Evolutionary conservation across 2,888 invertebrate genomes (phyloP), one percentile per base, ranked within the genome.

Genomic region (Eugnorisma glareosa): DNA sequence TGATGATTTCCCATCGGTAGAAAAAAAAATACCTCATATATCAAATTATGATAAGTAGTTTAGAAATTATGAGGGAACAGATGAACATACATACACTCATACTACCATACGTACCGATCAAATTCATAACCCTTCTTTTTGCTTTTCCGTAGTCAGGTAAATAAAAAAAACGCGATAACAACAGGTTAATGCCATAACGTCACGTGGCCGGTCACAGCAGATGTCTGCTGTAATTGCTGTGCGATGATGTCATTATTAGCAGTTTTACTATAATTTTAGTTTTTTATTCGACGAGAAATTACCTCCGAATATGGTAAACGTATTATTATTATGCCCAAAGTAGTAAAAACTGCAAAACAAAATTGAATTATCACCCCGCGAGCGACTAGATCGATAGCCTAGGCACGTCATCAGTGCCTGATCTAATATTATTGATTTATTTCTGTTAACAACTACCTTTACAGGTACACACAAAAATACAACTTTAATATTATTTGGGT

Each of bases 161-260:
- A n/a, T n/a, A n/a, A n/a, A n/a, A 77, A 37, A 37, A 78, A 77
- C 21, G 18, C 28, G 51, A 35, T 37, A 70, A 24, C 54, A 15
- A n/a, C 48, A 51, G 15, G 37, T 37, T 35, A 45, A 80, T 67
- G 28, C 28, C 28, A 40, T 28, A 10, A 4, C 40, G 67, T 81
- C 85, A 81, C 82, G 83, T 81, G 85, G 13, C 51, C 10, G 73
- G 51, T 43, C 35, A 66, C 67, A 54, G 68, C 43, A 70, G 63
- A 48, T 73, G 67, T 54, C 54, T 63, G 59, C 37, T 48, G 31
- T 81, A 69, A 69, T 81, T 57, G 73, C 68, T 64, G n/a, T 57
- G 40, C 13, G 61, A 71, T 85, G 85, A 81, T 59, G 82, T 77
- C 83, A 85, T 45, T 63, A 63, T 82, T 61, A 6, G 35, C 43